A percentile compares a stretch with the other conserved stretches of the same genome.
Conservation (phyloP, 2,888 invertebrate genomes). For the Diabrotica balteata region DNA sequence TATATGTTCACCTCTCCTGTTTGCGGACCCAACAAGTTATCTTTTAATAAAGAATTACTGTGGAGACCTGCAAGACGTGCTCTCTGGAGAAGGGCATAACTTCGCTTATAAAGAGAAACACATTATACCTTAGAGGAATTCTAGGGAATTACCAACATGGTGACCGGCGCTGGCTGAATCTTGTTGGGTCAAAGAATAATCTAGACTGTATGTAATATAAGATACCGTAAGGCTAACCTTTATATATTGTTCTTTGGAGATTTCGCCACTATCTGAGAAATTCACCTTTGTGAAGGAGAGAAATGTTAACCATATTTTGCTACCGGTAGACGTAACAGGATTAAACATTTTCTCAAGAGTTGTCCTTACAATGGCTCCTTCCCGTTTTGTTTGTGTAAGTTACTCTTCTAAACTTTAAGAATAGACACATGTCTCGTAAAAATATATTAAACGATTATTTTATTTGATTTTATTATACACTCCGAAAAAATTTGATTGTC, state of each 20-base stretch:
- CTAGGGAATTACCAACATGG: conserved; percentile 49
- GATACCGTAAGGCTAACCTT: conserved; percentile 49
- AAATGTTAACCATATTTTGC: no score
- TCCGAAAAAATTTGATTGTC: no score
- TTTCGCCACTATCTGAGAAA: conserved; percentile 30
- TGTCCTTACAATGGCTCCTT: no score
- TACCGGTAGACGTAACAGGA: no score
- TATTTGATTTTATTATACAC: no score
- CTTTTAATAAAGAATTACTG: conserved; percentile 38
- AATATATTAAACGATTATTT: no score
- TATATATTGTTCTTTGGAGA: conserved; percentile 48
- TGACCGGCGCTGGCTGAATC: conserved; percentile 51
- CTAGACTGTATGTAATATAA: conserved; percentile 49
- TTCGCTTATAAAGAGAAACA: conserved; percentile 57
- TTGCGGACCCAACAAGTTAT: conserved; percentile 25
- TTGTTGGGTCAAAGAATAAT: conserved; percentile 58
- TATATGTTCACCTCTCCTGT: conserved; percentile 13
- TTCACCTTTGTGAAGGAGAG: conserved; percentile 27
- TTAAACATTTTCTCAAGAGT: no score
- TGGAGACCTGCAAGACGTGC: conserved; percentile 40
- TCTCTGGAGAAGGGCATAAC: conserved; percentile 48
- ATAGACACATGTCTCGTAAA: no score
- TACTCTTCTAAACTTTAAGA: no score
- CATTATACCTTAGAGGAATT: conserved; percentile 59
- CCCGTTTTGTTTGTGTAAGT: no score